Evolutionary conservation across 2,797 vertebrate genomes (phyloP).

Genomic region (Alfaro cultratus): DNA sequence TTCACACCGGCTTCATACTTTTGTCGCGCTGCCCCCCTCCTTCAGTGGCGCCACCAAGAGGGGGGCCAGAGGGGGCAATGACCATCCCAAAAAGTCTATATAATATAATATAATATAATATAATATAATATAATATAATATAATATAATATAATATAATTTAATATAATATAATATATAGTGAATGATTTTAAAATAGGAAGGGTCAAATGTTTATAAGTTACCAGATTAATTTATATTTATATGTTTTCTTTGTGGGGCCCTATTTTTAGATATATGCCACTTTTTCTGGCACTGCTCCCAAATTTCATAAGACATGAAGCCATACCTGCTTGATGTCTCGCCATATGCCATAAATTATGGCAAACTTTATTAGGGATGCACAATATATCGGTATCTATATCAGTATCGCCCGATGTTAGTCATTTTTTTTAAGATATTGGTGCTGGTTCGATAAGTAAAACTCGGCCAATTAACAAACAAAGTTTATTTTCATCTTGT

Average conservation of each 20-base stretch:
- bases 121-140: no score
- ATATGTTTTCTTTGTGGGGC: neutral
- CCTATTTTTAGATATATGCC: neutral
- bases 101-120: neutral
- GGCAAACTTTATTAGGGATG: neutral
- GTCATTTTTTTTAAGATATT: no score
- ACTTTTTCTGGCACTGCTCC: neutral
- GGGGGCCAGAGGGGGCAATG: neutral
- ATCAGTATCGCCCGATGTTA: no score
- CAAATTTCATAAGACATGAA: neutral
- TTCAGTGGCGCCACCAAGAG: neutral
- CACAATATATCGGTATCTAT: no score
- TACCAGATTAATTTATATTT: neutral
- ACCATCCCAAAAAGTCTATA: neutral
- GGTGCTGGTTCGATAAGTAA: no score
- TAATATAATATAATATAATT: neutral
- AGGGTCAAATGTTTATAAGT: neutral
- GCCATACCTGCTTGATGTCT: neutral
- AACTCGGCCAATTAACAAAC: no score
- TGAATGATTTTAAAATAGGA: neutral
- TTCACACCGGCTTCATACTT: constrained; percentile 68
- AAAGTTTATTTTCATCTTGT: no score
- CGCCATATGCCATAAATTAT: neutral
- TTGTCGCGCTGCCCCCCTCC: constrained; percentile 46
- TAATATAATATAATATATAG: neutral